A percentile compares a stretch with the other conserved stretches of the same genome.
Evolutionary conservation across 2,888 invertebrate species (phyloP).

Genomic region (Tenodera sinensis): DNA sequence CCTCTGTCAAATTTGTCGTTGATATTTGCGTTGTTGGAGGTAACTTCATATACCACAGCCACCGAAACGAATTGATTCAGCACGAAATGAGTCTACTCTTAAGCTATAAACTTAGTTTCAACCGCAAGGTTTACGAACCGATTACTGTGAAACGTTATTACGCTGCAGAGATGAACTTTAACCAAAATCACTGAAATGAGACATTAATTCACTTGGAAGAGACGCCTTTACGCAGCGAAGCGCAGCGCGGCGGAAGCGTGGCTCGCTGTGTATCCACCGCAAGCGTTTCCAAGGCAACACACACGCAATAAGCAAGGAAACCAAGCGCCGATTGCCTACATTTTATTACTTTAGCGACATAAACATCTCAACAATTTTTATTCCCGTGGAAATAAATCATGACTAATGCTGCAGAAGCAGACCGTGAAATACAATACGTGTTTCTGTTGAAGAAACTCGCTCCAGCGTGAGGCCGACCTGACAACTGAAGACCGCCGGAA

Average conservation of each 20-base stretch:
- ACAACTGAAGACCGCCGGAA: background rate
- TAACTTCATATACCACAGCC: no score
- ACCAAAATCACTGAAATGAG: background rate
- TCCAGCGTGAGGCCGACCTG: background rate
- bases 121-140: background rate
- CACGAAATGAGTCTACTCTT: background rate
- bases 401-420: background rate
- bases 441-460: background rate
- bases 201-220: background rate
- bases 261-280: no score
- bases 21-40: no score
- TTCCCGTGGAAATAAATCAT: background rate
- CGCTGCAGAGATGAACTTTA: background rate
- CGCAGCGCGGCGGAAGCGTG: background rate
- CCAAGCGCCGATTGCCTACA: background rate
- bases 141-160: background rate
- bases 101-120: background rate
- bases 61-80: no score
- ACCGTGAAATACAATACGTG: background rate
- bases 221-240: background rate
- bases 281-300: background rate
- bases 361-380: background rate
- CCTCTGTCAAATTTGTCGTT: no score
- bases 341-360: background rate
- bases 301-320: background rate